phyloP scores from a whole-genome alignment of 2,113 vertebrate genomes.

The Callorhinus ursinus region DNA sequence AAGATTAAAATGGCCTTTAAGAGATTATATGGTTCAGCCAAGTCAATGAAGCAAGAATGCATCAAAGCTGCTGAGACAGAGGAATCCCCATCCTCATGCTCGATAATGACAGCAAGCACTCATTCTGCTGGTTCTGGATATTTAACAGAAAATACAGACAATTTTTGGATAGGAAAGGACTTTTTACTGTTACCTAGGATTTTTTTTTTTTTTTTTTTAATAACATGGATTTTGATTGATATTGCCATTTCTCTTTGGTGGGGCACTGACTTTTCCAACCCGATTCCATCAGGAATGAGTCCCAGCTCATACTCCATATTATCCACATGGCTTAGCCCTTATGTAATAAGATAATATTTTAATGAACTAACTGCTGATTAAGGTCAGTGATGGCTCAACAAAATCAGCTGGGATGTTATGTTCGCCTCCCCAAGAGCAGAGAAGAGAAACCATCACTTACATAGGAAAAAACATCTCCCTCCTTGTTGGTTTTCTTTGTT shows the following conservation, averaged over 20 bases:
- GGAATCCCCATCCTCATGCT: fast-evolving
- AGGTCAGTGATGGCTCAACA: constrained; percentile 68
- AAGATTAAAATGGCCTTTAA: neutral
- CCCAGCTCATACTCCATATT: neutral
- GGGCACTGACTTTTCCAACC: neutral
- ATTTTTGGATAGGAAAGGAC: neutral
- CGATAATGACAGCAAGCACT: fast-evolving
- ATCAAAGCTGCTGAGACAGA: neutral
- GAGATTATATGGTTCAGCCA: neutral
- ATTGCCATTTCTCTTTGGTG: neutral
- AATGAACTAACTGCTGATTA: constrained; percentile 34
- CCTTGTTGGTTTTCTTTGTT: neutral
- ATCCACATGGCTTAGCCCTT: neutral
- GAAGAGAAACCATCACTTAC: constrained; percentile 63
- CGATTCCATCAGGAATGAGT: neutral
- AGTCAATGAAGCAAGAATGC: neutral
- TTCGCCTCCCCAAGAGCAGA: constrained; percentile 38
- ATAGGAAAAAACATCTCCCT: neutral
- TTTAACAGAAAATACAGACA: neutral
- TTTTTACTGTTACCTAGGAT: neutral
- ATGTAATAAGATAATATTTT: neutral
- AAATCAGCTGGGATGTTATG: constrained; percentile 72
- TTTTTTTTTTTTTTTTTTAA: neutral
- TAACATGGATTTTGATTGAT: neutral
- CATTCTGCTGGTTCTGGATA: neutral